These are phyloP conservation scores for Osmerus mordax DNA, from an alignment of 2,113 vertebrate genomes.

Conservation along the genomic window DNA sequence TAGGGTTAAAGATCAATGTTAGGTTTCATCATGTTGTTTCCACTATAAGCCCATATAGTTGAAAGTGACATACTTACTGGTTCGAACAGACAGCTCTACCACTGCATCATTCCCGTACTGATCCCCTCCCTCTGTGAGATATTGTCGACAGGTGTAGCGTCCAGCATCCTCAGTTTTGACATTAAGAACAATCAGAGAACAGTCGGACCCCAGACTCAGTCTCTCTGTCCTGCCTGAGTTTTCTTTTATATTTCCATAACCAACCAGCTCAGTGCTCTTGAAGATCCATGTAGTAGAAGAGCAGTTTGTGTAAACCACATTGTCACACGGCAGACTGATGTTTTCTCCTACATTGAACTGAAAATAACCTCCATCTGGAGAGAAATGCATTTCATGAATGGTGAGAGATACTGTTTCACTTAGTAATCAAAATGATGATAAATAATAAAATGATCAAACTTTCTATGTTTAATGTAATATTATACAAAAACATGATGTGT, in stretches of 20 bases:
- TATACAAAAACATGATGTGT: too few species aligned
- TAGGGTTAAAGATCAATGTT: too few species aligned
- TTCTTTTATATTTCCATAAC: not conserved
- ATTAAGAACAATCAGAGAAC: conserved; percentile 23
- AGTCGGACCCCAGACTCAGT: conserved; percentile 14
- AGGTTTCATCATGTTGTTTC: too few species aligned
- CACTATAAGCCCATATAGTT: too few species aligned
- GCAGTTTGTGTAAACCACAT: conserved; percentile 9
- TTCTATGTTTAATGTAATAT: too few species aligned
- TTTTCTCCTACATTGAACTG: not conserved
- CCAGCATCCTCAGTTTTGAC: conserved; percentile 14
- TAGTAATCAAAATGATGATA: not conserved
- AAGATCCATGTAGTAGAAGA: conserved; percentile 19
- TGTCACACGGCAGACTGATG: conserved; percentile 11
- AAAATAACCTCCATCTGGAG: not conserved
- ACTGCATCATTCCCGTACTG: too few species aligned
- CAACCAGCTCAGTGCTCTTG: not conserved
- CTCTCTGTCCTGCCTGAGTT: not conserved
- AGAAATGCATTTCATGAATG: not conserved
- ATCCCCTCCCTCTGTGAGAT: not conserved
- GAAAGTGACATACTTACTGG: too few species aligned
- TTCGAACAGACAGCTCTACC: not conserved
- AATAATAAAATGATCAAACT: too few species aligned
- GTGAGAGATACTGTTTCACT: not conserved
- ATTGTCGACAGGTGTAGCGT: conserved; percentile 14